Evolutionary conservation across 1,140 invertebrate species (phyloP).

Genomic region (Cherax quadricarinatus): DNA sequence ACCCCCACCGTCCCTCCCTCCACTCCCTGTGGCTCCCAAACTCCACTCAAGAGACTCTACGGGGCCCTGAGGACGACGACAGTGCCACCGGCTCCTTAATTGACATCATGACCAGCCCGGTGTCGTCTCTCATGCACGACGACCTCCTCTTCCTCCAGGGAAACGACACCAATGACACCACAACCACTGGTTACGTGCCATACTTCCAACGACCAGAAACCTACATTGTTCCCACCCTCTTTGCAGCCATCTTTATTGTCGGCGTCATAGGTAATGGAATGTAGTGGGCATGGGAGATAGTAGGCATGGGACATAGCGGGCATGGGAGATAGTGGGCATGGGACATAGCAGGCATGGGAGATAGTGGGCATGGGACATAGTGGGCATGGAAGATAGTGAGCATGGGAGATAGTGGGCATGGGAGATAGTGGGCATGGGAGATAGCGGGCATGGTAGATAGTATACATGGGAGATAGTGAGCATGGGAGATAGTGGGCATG

Average conservation of each 20-base stretch:
- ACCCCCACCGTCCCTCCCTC: neutral
- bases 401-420: neutral
- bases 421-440: neutral
- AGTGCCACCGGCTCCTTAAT: neutral
- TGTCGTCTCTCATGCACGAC: neutral
- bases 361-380: neutral
- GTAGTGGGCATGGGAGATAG: neutral
- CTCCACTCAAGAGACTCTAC: neutral
- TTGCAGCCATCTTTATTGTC: conserved; percentile 58
- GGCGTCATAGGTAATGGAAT: conserved; percentile 46
- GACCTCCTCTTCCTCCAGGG: neutral
- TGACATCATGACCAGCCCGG: neutral
- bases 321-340: neutral
- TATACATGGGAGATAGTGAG: too few relatives aligned
- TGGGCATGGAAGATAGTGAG: neutral
- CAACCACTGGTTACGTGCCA: conserved; percentile 22
- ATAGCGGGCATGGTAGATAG: too few relatives aligned
- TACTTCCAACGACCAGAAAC: conserved; percentile 48
- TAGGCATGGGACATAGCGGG: too few relatives aligned
- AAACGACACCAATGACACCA: conserved; percentile 24
- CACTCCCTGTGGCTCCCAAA: neutral
- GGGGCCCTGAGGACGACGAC: neutral
- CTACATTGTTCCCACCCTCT: conserved; percentile 59
- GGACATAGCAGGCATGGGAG: too few relatives aligned
- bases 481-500: neutral